Evolutionary conservation across 2,888 invertebrate genomes (phyloP), one percentile per base, ranked within the genome.

Genomic region (Caenorhabditis panamensis): DNA sequence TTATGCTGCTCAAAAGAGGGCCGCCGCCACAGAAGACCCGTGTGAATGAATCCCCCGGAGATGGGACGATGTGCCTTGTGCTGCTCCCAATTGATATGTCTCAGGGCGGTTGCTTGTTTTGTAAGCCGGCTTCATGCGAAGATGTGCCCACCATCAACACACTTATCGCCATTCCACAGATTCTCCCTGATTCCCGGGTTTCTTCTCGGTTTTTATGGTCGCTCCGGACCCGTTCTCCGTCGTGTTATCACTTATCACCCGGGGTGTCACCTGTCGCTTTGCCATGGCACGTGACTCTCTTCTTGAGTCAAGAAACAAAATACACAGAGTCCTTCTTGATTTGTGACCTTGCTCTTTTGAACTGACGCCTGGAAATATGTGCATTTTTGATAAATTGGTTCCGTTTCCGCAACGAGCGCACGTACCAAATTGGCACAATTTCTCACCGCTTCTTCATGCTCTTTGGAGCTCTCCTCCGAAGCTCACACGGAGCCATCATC

Each of bases 41-140:
- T 71, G 71, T 54, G 71, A 71, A 71, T 44, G 71, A 63, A 72
- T 63, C 63, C 71, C 71, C 71, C 62, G 56, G 63, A 62, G 69
- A 71, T 61, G 41, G 41, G 41, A 41, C 41, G 41, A 11, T 41
- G 41, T 68, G 69, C 28, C 62, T 71, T 62, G 61, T 53, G 54
- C 54, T 54, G 6, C 41, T 41, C 11, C 56, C 71, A 72, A 72
- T 72, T 72, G 71, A 72, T 72, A 72, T 72, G 71, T 72, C 71
- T 72, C 63, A 41, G 71, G 71, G 71, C 71, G 53, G 44, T 41
- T 41, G 54, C 56, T 72, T 63, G 62, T 62, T 72, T 62, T 72
- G 62, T 61, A 18, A 18, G n/a, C 31, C 28, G 47, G 20, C 47
- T 18, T 2, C 47, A 31, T 20, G 41, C 18, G 18, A 1, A 4